Evolutionary conservation across 2,888 invertebrate species (phyloP).

Genomic region (Stegana nigrithorax): DNA sequence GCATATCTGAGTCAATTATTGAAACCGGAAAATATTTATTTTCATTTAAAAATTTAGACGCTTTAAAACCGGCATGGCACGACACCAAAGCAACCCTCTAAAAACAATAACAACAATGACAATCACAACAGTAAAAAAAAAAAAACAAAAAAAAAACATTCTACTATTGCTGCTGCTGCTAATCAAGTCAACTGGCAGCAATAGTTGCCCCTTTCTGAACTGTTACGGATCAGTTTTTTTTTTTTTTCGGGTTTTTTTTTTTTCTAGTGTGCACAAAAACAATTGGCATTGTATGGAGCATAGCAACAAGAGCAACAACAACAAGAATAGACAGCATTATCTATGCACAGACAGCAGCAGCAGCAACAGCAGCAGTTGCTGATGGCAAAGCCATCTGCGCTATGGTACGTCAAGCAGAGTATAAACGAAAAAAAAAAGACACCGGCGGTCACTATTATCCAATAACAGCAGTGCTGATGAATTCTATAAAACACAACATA

Average conservation of each 20-base stretch:
- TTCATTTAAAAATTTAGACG: slow-evolving; percentile 58
- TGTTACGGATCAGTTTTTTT: not conserved
- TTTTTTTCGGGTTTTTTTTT: not conserved
- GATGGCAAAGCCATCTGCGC: no score
- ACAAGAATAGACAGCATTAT: not conserved
- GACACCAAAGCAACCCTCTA: not conserved
- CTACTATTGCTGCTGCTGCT: not conserved
- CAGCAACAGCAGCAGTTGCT: slow-evolving; percentile 11
- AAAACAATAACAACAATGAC: not conserved
- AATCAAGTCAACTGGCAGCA: not conserved
- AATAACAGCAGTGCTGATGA: not conserved
- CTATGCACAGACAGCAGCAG: slow-evolving; percentile 13
- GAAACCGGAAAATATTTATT: slow-evolving; percentile 66
- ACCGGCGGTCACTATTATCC: slow-evolving; percentile 10
- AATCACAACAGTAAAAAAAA: no score
- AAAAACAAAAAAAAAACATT: not conserved
- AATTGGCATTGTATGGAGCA: slow-evolving; percentile 45
- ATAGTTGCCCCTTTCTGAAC: not conserved
- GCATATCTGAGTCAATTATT: slow-evolving; percentile 44
- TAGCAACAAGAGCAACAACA: not conserved
- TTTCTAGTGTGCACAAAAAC: slow-evolving; percentile 53
- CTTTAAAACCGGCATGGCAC: not conserved
- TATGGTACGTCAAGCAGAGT: no score
- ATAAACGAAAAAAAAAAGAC: not conserved
- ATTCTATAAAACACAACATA: not conserved